phyloP scores from a whole-genome alignment of 1,140 invertebrate species.

The Calliphora vicina region DNA sequence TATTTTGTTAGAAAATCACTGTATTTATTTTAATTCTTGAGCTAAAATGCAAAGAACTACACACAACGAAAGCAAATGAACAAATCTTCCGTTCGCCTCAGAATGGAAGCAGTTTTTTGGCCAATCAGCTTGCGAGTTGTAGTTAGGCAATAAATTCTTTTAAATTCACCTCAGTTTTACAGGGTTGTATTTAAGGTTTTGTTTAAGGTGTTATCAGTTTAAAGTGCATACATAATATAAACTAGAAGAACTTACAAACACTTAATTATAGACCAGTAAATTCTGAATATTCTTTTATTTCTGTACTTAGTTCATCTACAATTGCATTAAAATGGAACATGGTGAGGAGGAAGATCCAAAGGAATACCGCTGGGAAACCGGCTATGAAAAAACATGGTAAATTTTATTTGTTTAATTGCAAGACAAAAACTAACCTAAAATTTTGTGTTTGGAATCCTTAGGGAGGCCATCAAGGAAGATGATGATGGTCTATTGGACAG shows the following conservation, averaged over 20 bases:
- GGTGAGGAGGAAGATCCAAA: slow-evolving; percentile 86
- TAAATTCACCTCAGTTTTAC: background rate
- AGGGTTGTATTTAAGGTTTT: slow-evolving; percentile 6
- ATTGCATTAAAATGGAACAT: slow-evolving; percentile 64
- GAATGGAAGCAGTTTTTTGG: slow-evolving; percentile 48
- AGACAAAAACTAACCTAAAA: background rate
- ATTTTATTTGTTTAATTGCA: slow-evolving; percentile 16
- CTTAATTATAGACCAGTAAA: background rate
- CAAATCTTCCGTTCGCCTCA: slow-evolving; percentile 53
- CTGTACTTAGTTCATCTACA: background rate
- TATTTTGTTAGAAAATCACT: slow-evolving; percentile 19
- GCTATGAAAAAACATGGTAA: slow-evolving; percentile 96
- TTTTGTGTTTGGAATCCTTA: slow-evolving; percentile 56
- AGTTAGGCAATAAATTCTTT: background rate
- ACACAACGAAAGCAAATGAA: slow-evolving; percentile 36
- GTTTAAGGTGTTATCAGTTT: background rate
- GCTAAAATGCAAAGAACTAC: slow-evolving; percentile 13
- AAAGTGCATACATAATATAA: background rate
- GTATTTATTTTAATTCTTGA: slow-evolving; percentile 16
- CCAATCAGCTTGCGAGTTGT: slow-evolving; percentile 43
- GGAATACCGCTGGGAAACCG: slow-evolving; percentile 96
- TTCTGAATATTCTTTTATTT: background rate
- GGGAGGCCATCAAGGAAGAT: slow-evolving; percentile 97
- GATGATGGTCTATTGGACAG: slow-evolving; percentile 90
- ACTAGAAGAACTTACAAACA: background rate